A percentile compares a stretch with the other conserved stretches of the same genome.
These are phyloP conservation scores for Coranthus polyacanthus DNA, from an alignment of 2,797 vertebrate species.

Conservation along the genomic window DNA sequence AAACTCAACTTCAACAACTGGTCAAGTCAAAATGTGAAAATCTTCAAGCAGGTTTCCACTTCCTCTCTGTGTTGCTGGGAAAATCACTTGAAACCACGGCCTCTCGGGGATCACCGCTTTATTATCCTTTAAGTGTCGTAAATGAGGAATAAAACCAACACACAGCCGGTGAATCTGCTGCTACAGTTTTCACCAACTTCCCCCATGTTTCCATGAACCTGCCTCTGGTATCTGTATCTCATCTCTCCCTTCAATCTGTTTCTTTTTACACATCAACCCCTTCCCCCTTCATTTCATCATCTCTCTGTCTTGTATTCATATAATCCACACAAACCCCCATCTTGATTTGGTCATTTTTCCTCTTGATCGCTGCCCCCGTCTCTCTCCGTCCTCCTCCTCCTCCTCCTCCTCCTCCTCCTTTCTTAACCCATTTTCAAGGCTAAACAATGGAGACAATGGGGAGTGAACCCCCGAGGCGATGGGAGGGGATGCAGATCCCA, in stretches of 20 bases:
- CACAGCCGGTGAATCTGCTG: no score
- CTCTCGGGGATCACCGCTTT: no score
- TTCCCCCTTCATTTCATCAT: conserved; percentile 54
- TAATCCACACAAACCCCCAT: conserved; percentile 40
- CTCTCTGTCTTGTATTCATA: conserved; percentile 62
- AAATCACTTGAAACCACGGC: no score
- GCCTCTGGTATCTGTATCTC: conserved; percentile 26
- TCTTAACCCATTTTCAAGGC: conserved; percentile 79
- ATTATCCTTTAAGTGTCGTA: no score
- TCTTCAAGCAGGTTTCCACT: no score
- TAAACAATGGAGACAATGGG: conserved; percentile 83
- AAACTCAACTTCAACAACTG: no score
- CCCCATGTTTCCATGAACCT: conserved; percentile 8
- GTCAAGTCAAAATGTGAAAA: no score
- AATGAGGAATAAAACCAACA: no score
- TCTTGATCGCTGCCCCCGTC: conserved; percentile 15
- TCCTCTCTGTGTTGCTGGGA: no score
- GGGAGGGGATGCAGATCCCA: conserved; percentile 65
- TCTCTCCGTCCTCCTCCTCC: not conserved
- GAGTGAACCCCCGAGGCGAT: conserved; percentile 69
- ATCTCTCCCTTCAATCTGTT: conserved; percentile 21
- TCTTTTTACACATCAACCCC: no score
- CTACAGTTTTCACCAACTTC: conserved; percentile 4
- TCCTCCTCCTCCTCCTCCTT: conserved; percentile 56
- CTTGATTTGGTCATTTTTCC: conserved; percentile 53